These are phyloP conservation scores for Griposia aprilina DNA, from an alignment of 2,888 invertebrate species.

Conservation along the genomic window DNA sequence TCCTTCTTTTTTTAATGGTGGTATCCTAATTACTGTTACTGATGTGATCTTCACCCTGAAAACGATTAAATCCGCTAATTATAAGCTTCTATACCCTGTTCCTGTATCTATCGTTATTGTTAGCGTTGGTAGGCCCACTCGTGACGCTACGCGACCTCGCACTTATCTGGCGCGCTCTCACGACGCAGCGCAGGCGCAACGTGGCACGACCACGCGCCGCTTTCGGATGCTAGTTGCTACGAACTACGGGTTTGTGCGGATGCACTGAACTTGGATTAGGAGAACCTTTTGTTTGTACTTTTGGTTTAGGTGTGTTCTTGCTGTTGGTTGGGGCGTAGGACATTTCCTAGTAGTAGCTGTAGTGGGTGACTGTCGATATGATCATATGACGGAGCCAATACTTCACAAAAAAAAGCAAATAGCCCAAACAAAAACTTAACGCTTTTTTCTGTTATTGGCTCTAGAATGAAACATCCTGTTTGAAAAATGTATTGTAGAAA, in stretches of 20 bases:
- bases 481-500: no score
- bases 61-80: constrained; percentile 48
- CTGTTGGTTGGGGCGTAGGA: neutral
- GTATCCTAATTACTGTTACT: neutral
- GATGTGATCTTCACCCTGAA: neutral
- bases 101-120: constrained; percentile 60
- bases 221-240: constrained; percentile 73
- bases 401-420: no score
- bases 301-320: neutral
- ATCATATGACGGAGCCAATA: no score
- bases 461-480: no score
- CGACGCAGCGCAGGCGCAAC: constrained; percentile 80
- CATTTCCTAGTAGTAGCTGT: neutral
- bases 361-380: no score
- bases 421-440: no score
- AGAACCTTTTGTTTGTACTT: constrained; percentile 22
- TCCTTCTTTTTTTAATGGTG: neutral
- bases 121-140: constrained; percentile 74
- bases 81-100: constrained; percentile 31
- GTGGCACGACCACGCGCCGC: constrained; percentile 82
- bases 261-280: constrained; percentile 56
- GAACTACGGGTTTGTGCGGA: constrained; percentile 72
- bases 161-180: constrained; percentile 88
- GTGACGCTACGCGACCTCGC: constrained; percentile 87
- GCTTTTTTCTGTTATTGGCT: no score